Percentiles rank a stretch among this genome's conserved stretches.
These are phyloP conservation scores for Parelbella ahira DNA, from an alignment of 2,888 invertebrate genomes.

Conservation along the genomic window DNA sequence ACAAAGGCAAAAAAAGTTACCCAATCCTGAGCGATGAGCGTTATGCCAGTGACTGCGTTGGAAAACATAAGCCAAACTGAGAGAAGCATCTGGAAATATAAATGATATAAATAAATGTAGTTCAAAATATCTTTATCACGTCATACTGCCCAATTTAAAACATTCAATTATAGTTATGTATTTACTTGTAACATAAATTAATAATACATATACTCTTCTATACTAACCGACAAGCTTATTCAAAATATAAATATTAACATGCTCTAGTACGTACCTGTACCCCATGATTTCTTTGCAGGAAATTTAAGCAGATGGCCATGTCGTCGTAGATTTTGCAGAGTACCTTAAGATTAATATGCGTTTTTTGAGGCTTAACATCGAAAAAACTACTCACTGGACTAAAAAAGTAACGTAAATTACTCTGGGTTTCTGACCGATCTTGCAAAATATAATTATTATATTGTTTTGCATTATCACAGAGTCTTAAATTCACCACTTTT, in stretches of 20 bases:
- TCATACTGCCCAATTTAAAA: too few relatives aligned
- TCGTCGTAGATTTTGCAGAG: conserved; percentile 52
- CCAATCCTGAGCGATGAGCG: conserved; percentile 42
- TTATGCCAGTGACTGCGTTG: conserved; percentile 46
- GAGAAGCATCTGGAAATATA: conserved; percentile 40
- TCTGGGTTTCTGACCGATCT: conserved; percentile 14
- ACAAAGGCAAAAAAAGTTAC: too few relatives aligned
- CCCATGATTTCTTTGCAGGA: conserved; percentile 49
- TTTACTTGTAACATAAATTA: too few relatives aligned
- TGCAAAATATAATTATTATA: conserved; percentile 23
- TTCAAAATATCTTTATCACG: too few relatives aligned
- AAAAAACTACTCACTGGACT: conserved; percentile 36
- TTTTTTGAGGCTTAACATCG: conserved; percentile 24
- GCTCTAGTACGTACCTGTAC: conserved; percentile 43
- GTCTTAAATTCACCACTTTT: conserved; percentile 39
- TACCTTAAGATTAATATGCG: conserved; percentile 33
- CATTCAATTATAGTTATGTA: neutral
- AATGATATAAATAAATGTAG: too few relatives aligned
- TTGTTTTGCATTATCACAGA: conserved; percentile 28
- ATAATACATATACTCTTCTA: too few relatives aligned
- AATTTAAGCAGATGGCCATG: conserved; percentile 42
- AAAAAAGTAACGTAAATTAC: conserved; percentile 34
- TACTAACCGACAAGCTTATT: too few relatives aligned
- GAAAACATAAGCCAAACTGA: conserved; percentile 56
- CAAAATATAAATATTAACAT: too few relatives aligned